Evolutionary conservation across 2,888 invertebrate genomes (phyloP), one percentile per base, ranked within the genome.

Genomic region (Nebria salina): DNA sequence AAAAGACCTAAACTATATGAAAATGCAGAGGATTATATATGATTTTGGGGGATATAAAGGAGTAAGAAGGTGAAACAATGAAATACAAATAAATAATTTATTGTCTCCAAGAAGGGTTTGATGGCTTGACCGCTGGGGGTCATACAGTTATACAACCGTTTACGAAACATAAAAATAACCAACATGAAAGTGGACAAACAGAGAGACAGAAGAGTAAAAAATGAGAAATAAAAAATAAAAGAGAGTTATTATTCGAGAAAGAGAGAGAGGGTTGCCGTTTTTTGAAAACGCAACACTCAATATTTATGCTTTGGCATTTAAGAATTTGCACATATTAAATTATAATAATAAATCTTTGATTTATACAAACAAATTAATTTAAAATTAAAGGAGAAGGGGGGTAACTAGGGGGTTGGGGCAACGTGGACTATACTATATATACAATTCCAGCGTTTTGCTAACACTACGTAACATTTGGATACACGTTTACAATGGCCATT

Each of bases 51-150:
- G 20, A 20, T 20, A 20, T 13, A 6, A 54, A 54, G 13, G 54
- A 11, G 4, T 6, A 2, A 54, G 2, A 54, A 54, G 54, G 54
- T 6, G 6, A 54, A 54, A 54, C 54, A 54, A 54, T 54, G 8
- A 54, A 54, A 54, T 88, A 88, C 87, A 89, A 89, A 89, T 89
- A 89, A 88, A 89, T 89, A 88, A 89, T 89, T 89, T 89, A 89
- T 89, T 89, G 89, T 89, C 89, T 89, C 87, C 87, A 88, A 86
- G 87, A 88, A 87, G 86, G 87, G 85, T 86, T 87, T 80, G 80
- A 70, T 80, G 75, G 65, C 73, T 74, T 75, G 72, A 42, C 41
- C 65, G 66, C 20, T 9, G 26, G 34, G 34, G 66, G 65, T 70
- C 80, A 79, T 72, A 43, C 64, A 72, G 75, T 75, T 75, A 80